These are phyloP conservation scores for Tinea pellionella DNA, from an alignment of 2,888 invertebrate species.

Conservation along the genomic window DNA sequence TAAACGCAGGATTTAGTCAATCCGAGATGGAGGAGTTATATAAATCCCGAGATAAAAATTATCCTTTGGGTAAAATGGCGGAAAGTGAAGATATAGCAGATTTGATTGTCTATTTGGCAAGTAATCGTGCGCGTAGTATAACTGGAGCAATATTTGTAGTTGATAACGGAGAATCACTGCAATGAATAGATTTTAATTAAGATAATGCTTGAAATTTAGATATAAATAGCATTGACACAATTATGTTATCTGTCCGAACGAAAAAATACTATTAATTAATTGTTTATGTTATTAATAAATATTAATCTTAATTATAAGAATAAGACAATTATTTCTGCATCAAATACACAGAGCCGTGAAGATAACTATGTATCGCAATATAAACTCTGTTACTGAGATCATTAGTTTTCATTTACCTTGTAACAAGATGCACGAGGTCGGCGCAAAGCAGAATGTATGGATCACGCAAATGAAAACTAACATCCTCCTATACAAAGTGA, in stretches of 20 bases:
- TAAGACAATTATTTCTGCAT: neutral
- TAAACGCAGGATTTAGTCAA: constrained; percentile 78
- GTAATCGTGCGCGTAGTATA: constrained; percentile 86
- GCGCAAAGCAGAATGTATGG: constrained; percentile 52
- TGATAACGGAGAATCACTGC: constrained; percentile 56
- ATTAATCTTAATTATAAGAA: too few species aligned
- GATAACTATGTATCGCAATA: neutral
- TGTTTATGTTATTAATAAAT: too few species aligned
- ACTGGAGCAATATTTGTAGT: constrained; percentile 77
- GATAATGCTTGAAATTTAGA: neutral
- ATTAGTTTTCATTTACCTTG: constrained; percentile 51
- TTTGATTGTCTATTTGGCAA: constrained; percentile 90
- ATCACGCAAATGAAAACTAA: constrained; percentile 50
- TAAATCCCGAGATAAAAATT: constrained; percentile 81
- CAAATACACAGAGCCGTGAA: neutral
- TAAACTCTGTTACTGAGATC: constrained; percentile 16
- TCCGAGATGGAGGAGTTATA: constrained; percentile 72
- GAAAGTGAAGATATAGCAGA: constrained; percentile 86
- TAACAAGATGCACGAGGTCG: constrained; percentile 29
- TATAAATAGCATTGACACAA: too few species aligned
- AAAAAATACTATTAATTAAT: too few species aligned
- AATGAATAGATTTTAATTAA: constrained; percentile 22
- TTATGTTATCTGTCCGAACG: too few species aligned
- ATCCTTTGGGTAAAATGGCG: constrained; percentile 89
- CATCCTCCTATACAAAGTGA: constrained; percentile 15